Evolutionary conservation across 2,113 vertebrate genomes (phyloP).

Genomic region (Petaurus breviceps): DNA sequence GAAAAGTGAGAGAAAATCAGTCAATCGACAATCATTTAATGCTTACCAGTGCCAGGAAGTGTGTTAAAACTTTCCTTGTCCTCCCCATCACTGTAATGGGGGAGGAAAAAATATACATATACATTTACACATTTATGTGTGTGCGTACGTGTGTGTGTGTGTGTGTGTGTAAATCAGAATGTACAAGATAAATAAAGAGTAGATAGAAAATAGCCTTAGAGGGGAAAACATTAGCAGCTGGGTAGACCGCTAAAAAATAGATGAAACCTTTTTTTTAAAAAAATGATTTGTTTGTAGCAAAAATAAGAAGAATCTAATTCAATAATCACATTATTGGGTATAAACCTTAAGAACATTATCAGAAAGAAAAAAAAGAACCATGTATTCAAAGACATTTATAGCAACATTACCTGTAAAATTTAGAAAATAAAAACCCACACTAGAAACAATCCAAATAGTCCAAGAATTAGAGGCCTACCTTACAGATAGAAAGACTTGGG

Average conservation of each 20-base stretch:
- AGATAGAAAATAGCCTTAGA: not conserved
- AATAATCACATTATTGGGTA: not conserved
- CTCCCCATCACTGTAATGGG: not conserved
- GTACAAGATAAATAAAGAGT: not conserved
- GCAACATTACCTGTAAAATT: not conserved
- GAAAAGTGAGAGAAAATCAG: not conserved
- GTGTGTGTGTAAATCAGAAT: not conserved
- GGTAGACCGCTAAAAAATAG: not conserved
- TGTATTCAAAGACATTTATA: not conserved
- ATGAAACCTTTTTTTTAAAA: not conserved
- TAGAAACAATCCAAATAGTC: not conserved
- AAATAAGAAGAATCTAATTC: not conserved
- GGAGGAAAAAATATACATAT: not conserved
- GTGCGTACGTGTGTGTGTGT: too few relatives aligned
- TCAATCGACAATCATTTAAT: not conserved
- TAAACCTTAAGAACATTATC: not conserved
- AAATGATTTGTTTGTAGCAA: not conserved
- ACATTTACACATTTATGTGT: too few relatives aligned
- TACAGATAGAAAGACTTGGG: not conserved
- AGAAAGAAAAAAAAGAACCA: not conserved
- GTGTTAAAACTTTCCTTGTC: not conserved
- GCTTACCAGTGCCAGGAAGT: not conserved
- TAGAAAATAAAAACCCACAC: not conserved
- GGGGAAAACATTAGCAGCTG: not conserved
- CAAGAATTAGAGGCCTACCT: not conserved